Evolutionary conservation across 2,113 vertebrate species (phyloP), one percentile per base, ranked within the genome.

Genomic region (Chionomys nivalis): DNA sequence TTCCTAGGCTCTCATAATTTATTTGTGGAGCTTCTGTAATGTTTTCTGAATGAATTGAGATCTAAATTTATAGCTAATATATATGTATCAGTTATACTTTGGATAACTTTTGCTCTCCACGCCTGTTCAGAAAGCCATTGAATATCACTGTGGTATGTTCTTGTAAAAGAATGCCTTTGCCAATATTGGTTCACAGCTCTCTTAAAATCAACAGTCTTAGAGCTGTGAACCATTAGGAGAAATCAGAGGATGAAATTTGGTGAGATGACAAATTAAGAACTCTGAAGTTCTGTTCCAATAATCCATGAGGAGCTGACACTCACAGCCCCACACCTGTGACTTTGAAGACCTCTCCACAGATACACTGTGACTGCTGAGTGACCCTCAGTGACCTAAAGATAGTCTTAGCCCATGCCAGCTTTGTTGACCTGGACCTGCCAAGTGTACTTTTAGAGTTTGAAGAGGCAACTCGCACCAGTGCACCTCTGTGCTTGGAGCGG

Each of bases 61-160:
- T 31, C 42, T 90, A 93, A 65, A 87, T 70, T 77, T 88, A 39
- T 83, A 86, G 36, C 33, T 89, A n/a, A 19, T 61, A 93, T 61
- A 73, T 63, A 42, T 3, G 1, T 83, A 3, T 47, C 47, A 86
- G 42, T 21, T 82, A 26, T 28, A 87, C 86, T 94, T 94, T 94
- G n/a, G 10, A 52, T 88, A 21, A 95, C 85, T 55, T 42, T 28
- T 6, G 16, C 49, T 26, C 7, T 89, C 36, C 14, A 63, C 2
- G 3, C 58, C 79, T 26, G 21, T 68, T 49, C 26, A 55, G 92
- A 93, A 93, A 91, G 19, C 28, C 68, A 47, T 5, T 44, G 44
- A 44, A 68, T 81, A 47, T n/a, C 39, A 79, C 85, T 65, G 83
- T 39, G 24, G 61, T 47, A 49, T 85, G 13, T 42, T 94, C 77